Base-by-base conservation (phyloP, 2,888 invertebrate species). In the Clunio marinus region DNA sequence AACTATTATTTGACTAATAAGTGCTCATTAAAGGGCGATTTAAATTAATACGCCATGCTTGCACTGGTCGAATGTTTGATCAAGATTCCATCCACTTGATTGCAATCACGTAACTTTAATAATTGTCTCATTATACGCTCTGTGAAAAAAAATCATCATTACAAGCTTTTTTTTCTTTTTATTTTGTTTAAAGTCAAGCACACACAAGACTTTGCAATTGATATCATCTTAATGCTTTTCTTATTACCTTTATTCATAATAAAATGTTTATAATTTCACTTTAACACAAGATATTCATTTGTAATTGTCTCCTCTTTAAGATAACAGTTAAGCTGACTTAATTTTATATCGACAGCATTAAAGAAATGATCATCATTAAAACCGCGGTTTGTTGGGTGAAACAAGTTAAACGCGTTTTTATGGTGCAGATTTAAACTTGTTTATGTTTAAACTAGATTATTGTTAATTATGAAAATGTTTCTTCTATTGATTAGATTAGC, bases 241-340 rank as follows among this genome's bases (percentile, higher is more conserved):
- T n/a, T 27, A 58, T n/a, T 57, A 15, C 24, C 13, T 28, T 58
- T 58, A 27, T 3, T 58, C 8, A 28, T 10, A 55, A 55, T 55
- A 22, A 55, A 22, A 22, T 15, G 27, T 10, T 13, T n/a, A 57
- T 57, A 25, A 25, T 57, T 25, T 15, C n/a, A 15, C 10, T 13
- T 15, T 28, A 15, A 32, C 10, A 32, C 35, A 41, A 22, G 62
- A 37, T 22, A 37, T 62, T 37, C 24, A 10, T 37, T 28, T 62
- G 17, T 65, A 65, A 65, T 65, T 65, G 62, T 62, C 63, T 45
- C 28, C 37, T 24, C n/a, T 46, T 46, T 27, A 65, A 65, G 63
- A 65, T 65, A 65, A 65, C 45, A 45, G 46, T 65, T 46, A 65
- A 65, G 46, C 63, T 65, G 63, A 65, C 46, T 65, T 65, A 65